Base-by-base conservation (phyloP, 2,797 vertebrate species). In the Chromobotia macracanthus region DNA sequence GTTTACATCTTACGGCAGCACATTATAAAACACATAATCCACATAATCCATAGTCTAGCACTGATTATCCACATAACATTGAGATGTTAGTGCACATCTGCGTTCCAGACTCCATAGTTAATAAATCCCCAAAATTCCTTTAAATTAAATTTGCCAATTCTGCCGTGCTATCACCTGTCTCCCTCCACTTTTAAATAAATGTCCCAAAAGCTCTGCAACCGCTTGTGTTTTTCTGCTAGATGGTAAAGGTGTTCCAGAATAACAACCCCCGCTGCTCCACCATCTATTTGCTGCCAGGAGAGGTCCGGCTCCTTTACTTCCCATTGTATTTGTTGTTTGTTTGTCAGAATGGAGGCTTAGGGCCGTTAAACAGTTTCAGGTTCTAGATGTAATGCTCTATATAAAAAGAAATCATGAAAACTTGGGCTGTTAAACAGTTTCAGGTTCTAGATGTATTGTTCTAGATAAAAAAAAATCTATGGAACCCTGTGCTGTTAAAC, bases 201-300 rank as follows among this genome's bases (percentile, higher is more conserved):
- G 81, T 89, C 82, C 72, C 84, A 90, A 91, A n/a, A 89, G 80
- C 67, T 72, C 21, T 44, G 28, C 89, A 82, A 87, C 88, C 87
- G 84, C 90, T 87, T 92, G 82, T 92, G 75, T 92, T 80, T 87
- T 85, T 88, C 87, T 92, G 84, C 84, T 89, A 94, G 93, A 94
- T 94, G 88, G 91, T 94, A 90, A 94, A 94, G 91, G 93, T 94
- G 90, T 92, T 94, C 92, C 93, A 94, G 93, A 93, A 91, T 87
- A 94, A 91, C 91, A 92, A 88, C 84, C 92, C 92, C 83, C 92
- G 91, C 88, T 92, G 87, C 87, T 86, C 92, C 89, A 92, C 83
- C 87, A 92, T 93, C 86, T 94, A 90, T 91, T 91, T 93, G 71
- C 92, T 91, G 82, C 92, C 92, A 88, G 92, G 91, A 91, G 93